Conservation (phyloP, 1,140 invertebrate species). For the Zaprionus lachaisei region DNA sequence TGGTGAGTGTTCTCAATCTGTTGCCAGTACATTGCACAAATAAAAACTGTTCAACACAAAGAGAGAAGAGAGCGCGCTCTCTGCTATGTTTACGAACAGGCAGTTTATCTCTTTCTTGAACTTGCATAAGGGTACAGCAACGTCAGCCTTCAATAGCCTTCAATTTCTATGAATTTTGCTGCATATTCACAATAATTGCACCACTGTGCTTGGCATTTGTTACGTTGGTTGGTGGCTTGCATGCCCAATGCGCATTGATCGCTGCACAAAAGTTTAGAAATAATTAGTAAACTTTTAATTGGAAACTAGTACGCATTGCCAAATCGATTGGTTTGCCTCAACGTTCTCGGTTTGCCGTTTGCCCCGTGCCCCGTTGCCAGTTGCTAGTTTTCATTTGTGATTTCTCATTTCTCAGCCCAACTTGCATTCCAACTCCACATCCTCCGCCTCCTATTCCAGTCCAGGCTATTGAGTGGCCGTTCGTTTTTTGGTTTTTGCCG, state of each 20-base stretch:
- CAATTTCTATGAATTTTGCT: background rate
- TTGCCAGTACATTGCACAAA: too few relatives aligned
- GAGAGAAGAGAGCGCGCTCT: background rate
- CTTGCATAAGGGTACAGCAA: background rate
- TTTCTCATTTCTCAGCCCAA: slow-evolving; percentile 3
- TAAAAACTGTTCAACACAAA: too few relatives aligned
- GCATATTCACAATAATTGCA: background rate
- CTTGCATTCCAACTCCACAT: background rate
- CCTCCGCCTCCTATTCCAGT: background rate
- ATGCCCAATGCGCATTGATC: slow-evolving; percentile 80
- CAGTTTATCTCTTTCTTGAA: background rate
- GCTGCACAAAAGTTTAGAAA: slow-evolving; percentile 80
- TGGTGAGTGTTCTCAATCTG: too few relatives aligned
- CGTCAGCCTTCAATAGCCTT: background rate
- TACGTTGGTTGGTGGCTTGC: slow-evolving; percentile 52
- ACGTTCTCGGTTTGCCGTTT: slow-evolving; percentile 1
- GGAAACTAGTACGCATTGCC: slow-evolving; percentile 78
- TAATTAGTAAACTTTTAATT: slow-evolving; percentile 83
- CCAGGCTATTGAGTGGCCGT: slow-evolving; percentile 61
- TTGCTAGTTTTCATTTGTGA: slow-evolving; percentile 10
- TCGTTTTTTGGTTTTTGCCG: slow-evolving; percentile 77
- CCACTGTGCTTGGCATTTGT: slow-evolving; percentile 23
- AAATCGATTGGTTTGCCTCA: slow-evolving; percentile 64
- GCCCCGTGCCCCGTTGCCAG: background rate
- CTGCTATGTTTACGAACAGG: too few relatives aligned